Percentiles rank a stretch among this genome's conserved stretches.
These are phyloP conservation scores for Oxycera nigricornis DNA, from an alignment of 2,888 invertebrate species.

Conservation along the genomic window DNA sequence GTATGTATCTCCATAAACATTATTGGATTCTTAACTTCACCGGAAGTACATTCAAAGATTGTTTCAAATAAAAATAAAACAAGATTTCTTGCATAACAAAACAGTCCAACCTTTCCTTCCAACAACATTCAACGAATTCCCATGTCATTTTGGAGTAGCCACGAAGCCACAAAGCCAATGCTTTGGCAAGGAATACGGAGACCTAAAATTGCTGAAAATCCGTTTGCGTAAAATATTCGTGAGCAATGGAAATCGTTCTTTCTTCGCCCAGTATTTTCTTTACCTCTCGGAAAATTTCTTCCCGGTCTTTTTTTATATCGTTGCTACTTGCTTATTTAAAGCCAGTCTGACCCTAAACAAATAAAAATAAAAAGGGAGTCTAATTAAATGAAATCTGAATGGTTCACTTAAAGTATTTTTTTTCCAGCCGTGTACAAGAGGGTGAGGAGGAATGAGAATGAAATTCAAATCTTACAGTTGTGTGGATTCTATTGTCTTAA, in stretches of 20 bases:
- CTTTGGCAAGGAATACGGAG: slow-evolving; percentile 13
- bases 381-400: slow-evolving; percentile 48
- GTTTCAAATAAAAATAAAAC: neutral
- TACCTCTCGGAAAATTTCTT: slow-evolving; percentile 5
- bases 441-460: neutral
- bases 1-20: neutral
- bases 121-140: slow-evolving; percentile 25
- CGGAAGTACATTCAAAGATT: neutral
- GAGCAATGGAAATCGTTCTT: slow-evolving; percentile 13
- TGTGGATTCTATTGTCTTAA: slow-evolving; percentile 2
- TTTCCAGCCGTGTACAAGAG: neutral
- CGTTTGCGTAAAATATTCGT: slow-evolving; percentile 19
- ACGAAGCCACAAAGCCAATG: slow-evolving; percentile 27
- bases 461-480: neutral
- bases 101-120: neutral
- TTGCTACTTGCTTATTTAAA: slow-evolving; percentile 27
- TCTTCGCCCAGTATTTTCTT: slow-evolving; percentile 10
- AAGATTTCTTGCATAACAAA: slow-evolving; percentile 24
- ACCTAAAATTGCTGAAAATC: slow-evolving; percentile 23
- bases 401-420: slow-evolving; percentile 43
- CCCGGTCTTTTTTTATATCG: neutral
- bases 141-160: slow-evolving; percentile 17
- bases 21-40: neutral
- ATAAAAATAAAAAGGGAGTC: slow-evolving; percentile 43
- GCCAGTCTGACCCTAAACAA: slow-evolving; percentile 46